Conservation (phyloP, 2,888 invertebrate species). For the Melangyna quadrimaculata region DNA sequence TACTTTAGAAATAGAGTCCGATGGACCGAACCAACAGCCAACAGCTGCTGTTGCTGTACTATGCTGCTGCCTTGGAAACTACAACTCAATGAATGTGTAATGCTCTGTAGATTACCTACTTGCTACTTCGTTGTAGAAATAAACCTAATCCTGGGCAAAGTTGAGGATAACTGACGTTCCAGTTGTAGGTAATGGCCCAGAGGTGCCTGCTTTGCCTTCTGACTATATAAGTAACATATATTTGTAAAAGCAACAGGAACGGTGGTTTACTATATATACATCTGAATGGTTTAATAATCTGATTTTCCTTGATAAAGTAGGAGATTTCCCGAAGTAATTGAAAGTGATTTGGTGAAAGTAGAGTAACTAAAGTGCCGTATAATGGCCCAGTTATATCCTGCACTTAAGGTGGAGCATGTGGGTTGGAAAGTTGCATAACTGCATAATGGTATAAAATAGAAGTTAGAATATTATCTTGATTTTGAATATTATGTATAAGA, state of each 20-base stretch:
- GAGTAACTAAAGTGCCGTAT: slow-evolving; percentile 5
- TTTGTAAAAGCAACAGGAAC: neutral
- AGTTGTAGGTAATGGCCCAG: neutral
- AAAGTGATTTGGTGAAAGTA: slow-evolving; percentile 33
- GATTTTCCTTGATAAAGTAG: slow-evolving; percentile 38
- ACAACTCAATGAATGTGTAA: slow-evolving; percentile 58
- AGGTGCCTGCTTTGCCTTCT: slow-evolving; percentile 2
- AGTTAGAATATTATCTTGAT: neutral
- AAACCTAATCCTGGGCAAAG: slow-evolving; percentile 48
- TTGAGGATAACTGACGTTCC: slow-evolving; percentile 38
- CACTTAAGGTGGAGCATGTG: neutral
- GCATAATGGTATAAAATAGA: neutral
- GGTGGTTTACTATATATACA: slow-evolving; percentile 9
- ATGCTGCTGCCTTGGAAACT: slow-evolving; percentile 21
- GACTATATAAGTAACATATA: neutral
- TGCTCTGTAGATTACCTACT: slow-evolving; percentile 47
- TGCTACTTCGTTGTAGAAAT: slow-evolving; percentile 39
- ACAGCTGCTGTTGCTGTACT: slow-evolving; percentile 25
- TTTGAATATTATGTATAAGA: neutral
- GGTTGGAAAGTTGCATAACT: neutral
- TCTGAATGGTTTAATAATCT: slow-evolving; percentile 60
- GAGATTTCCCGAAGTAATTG: slow-evolving; percentile 43
- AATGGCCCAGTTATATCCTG: slow-evolving; percentile 2
- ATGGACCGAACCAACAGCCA: slow-evolving; percentile 11
- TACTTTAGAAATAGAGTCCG: slow-evolving; percentile 27